Evolutionary conservation across 2,888 invertebrate genomes (phyloP).

Genomic region (Cephalotes varians): DNA sequence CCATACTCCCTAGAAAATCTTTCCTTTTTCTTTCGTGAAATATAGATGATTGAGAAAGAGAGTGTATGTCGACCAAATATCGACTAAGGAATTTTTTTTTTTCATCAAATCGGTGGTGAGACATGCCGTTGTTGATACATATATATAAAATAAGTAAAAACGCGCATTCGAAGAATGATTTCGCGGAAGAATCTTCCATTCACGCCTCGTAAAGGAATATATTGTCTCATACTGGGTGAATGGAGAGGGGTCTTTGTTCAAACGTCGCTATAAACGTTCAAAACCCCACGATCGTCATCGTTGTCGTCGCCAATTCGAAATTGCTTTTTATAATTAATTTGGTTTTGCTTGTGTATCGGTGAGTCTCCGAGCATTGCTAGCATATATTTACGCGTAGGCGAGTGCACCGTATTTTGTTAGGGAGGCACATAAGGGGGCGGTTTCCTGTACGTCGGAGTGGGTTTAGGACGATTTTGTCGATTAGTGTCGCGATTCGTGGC

Average conservation of each 20-base stretch:
- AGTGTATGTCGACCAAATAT: constrained; percentile 31
- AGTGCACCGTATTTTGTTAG: constrained; percentile 88
- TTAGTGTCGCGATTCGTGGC: constrained; percentile 91
- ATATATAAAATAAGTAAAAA: constrained; percentile 70
- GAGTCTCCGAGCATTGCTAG: constrained; percentile 84
- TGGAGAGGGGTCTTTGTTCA: constrained; percentile 60
- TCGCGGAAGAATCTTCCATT: constrained; percentile 41
- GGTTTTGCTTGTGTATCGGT: constrained; percentile 82
- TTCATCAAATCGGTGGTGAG: constrained; percentile 22
- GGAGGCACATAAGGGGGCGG: constrained; percentile 99
- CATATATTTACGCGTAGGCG: constrained; percentile 84
- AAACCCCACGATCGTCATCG: constrained; percentile 64
- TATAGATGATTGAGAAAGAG: constrained; percentile 59
- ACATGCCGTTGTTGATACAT: constrained; percentile 43
- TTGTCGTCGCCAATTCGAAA: constrained; percentile 61
- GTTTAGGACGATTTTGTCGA: constrained; percentile 92
- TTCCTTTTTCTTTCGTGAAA: constrained; percentile 62
- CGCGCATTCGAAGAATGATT: constrained; percentile 59
- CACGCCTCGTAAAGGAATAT: constrained; percentile 23
- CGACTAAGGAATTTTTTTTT: constrained; percentile 24
- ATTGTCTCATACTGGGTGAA: constrained; percentile 58
- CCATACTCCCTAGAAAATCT: constrained; percentile 71
- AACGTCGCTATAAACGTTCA: constrained; percentile 71
- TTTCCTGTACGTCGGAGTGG: constrained; percentile 96
- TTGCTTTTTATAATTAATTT: constrained; percentile 73